Evolutionary conservation across 2,113 vertebrate species (phyloP), one percentile per base, ranked within the genome.

Genomic region (Pterocles gutturalis): DNA sequence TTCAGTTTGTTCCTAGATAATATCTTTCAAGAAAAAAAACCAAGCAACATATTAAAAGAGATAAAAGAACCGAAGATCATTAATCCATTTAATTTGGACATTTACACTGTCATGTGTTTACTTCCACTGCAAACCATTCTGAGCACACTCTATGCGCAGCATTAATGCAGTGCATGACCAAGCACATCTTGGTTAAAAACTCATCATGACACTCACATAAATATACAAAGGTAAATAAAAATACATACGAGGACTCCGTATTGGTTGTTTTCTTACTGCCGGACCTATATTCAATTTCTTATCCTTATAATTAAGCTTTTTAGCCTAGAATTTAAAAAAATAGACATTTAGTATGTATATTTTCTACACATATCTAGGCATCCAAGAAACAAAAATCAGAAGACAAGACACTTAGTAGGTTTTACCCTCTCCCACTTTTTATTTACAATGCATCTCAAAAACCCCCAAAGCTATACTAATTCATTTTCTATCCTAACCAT

Each of bases 281-380:
- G 98, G 99, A 83, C 98, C 98, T 89, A 99, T 98, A 96, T 98
- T 98, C 95, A 99, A 94, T 96, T 98, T 98, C 98, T 98, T 99
- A 96, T 98, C 98, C 83, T 98, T 99, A 89, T 98, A 99, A 93
- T 91, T 98, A 91, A 99, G 93, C 62, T 98, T 98, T 84, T 98
- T 98, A 83, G 96, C 97, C 99, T 99, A 97, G 80, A 98, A 97
- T 75, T 93, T 87, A 96, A 80, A 83, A 94, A 95, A 88, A 72
- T 93, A 5, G 7, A 75, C 5, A 64, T 83, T 57, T 17, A 84
- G 29, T 25, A 62, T 31, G 26, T 20, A 5, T 53, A 73, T 38
- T 70, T 77, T 71, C 48, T 53, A 48, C 18, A 66, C 7, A 6
- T 9, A 83, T 21, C 17, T 43, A 83, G 33, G 21, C 25, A 51